Percentiles rank a stretch among this genome's conserved stretches.
phyloP scores from a whole-genome alignment of 1,140 invertebrate species.

The Gerris buenoi region DNA sequence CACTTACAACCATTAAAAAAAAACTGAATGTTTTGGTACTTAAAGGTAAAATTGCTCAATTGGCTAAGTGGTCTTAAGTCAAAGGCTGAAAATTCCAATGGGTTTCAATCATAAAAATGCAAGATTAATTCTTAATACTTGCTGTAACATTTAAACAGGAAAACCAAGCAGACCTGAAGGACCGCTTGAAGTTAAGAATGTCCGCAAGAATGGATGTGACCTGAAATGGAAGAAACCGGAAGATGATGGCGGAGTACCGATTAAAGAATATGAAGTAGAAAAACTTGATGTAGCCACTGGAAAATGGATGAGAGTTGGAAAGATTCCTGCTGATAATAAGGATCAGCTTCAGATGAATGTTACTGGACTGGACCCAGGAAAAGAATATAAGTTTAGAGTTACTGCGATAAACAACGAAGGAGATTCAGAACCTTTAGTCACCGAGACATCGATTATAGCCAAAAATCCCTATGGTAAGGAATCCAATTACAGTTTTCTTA shows the following conservation, averaged over 20 bases:
- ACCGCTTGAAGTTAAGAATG: slow-evolving; percentile 71
- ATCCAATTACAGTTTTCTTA: too few relatives aligned
- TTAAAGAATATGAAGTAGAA: slow-evolving; percentile 88
- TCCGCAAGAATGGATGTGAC: slow-evolving; percentile 73
- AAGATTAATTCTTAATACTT: too few relatives aligned
- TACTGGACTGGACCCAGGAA: slow-evolving; percentile 75
- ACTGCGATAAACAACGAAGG: slow-evolving; percentile 91
- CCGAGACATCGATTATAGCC: slow-evolving; percentile 67
- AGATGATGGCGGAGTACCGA: slow-evolving; percentile 83
- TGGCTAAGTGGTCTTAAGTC: too few relatives aligned
- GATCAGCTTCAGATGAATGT: slow-evolving; percentile 64
- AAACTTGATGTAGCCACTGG: slow-evolving; percentile 82
- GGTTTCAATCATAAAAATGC: too few relatives aligned
- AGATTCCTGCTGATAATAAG: slow-evolving; percentile 48
- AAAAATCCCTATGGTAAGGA: slow-evolving; percentile 96
- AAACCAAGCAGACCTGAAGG: slow-evolving; percentile 72
- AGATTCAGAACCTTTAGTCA: slow-evolving; percentile 81
- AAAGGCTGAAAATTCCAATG: too few relatives aligned
- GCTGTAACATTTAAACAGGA: too few relatives aligned
- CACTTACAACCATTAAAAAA: too few relatives aligned
- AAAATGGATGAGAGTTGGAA: slow-evolving; percentile 76
- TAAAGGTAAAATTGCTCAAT: too few relatives aligned
- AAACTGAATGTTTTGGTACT: too few relatives aligned
- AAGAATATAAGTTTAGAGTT: slow-evolving; percentile 92
- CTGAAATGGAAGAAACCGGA: slow-evolving; percentile 80